These are phyloP conservation scores for Merluccius polli DNA, from an alignment of 2,797 vertebrate genomes.

Conservation along the genomic window DNA sequence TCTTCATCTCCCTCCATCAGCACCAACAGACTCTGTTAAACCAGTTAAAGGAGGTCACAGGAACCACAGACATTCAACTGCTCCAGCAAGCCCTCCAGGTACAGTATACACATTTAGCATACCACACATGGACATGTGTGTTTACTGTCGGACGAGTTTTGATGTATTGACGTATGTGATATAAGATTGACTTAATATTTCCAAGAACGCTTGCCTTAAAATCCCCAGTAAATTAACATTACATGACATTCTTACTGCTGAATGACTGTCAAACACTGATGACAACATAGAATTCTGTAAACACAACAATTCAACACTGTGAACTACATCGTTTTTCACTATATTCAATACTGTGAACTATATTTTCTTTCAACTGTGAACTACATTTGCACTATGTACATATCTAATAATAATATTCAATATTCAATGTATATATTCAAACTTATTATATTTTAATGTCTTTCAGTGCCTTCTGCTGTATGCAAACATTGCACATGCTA, in stretches of 20 bases:
- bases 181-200: neutral
- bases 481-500: no score
- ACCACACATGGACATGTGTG: neutral
- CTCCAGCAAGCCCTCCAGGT: slow-evolving; percentile 97
- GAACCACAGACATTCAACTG: slow-evolving; percentile 93
- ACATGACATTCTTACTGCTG: neutral
- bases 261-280: no score
- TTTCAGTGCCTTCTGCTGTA: no score
- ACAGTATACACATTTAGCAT: slow-evolving; percentile 24
- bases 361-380: no score
- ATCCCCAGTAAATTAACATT: neutral
- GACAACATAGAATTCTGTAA: no score
- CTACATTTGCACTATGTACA: no score
- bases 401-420: no score
- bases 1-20: slow-evolving; percentile 52
- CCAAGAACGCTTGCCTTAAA: neutral
- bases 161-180: neutral
- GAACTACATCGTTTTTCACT: no score
- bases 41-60: slow-evolving; percentile 95
- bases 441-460: no score
- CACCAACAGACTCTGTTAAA: slow-evolving; percentile 98
- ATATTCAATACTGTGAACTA: no score
- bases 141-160: neutral
- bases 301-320: no score
- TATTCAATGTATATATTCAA: no score